These are phyloP conservation scores for Morpho deidamia DNA, from an alignment of 2,888 invertebrate genomes.

Conservation along the genomic window DNA sequence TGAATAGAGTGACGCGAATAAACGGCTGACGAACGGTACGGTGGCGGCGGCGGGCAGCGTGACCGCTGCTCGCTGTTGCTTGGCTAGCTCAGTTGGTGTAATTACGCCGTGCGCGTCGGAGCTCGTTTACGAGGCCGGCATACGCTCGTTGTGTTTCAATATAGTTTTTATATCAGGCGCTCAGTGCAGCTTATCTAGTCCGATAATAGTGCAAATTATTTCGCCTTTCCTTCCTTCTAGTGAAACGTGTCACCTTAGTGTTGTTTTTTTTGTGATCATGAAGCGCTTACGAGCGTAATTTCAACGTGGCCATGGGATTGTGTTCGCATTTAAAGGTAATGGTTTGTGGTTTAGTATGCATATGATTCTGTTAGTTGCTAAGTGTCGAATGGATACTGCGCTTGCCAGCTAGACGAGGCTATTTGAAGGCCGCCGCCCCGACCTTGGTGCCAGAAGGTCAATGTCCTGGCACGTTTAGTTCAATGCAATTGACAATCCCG, in stretches of 20 bases:
- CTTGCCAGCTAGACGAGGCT: conserved; percentile 62
- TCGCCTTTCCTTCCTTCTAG: conserved; percentile 34
- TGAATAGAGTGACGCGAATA: conserved; percentile 70
- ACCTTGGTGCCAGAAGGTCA: conserved; percentile 75
- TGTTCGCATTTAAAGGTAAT: conserved; percentile 67
- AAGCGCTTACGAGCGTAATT: conserved; percentile 53
- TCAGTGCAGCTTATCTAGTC: conserved; percentile 60
- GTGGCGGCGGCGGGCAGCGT: conserved; percentile 40
- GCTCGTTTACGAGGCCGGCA: conserved; percentile 66
- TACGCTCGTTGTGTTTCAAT: conserved; percentile 35
- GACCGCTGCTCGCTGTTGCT: conserved; percentile 29
- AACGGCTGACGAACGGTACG: conserved; percentile 44
- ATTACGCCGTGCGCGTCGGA: conserved; percentile 54
- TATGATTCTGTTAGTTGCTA: conserved; percentile 47
- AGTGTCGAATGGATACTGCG: conserved; percentile 50
- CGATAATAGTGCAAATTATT: conserved; percentile 69
- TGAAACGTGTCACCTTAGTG: conserved; percentile 31
- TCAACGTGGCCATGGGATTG: conserved; percentile 69
- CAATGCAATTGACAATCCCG: conserved; percentile 41
- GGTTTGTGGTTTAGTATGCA: conserved; percentile 44
- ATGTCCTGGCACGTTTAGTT: conserved; percentile 65
- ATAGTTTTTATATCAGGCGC: conserved; percentile 41
- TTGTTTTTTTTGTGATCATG: conserved; percentile 48
- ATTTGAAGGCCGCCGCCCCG: conserved; percentile 74
- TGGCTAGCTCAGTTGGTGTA: conserved; percentile 50